Conservation (phyloP, 2,113 vertebrate species). For the Trochalopteron elliotii region DNA sequence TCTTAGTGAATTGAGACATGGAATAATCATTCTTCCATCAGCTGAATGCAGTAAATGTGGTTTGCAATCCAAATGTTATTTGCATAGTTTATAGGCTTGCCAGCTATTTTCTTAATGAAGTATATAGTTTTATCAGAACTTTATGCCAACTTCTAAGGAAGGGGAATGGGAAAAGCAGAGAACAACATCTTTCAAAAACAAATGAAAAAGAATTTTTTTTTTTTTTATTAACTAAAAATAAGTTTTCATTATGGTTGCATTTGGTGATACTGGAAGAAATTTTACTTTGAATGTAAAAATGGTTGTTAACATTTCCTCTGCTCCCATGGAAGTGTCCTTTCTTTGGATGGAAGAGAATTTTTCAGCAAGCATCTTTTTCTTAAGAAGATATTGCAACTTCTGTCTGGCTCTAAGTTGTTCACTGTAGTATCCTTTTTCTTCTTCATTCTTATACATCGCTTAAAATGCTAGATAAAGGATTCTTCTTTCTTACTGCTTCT, state of each 20-base stretch:
- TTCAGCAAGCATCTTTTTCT: neutral
- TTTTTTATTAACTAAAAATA: neutral
- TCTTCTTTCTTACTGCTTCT: neutral
- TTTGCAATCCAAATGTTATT: slow-evolving; percentile 1
- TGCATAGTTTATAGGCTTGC: neutral
- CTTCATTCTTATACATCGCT: neutral
- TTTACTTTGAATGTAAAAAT: neutral
- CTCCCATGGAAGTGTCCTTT: neutral
- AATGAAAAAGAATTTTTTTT: neutral
- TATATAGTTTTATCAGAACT: neutral
- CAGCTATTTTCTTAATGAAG: slow-evolving; percentile 1
- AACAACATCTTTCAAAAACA: neutral
- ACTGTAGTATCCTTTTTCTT: neutral
- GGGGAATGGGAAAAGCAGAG: neutral
- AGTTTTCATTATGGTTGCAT: neutral
- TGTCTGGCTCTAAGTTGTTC: neutral
- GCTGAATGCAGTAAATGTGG: neutral
- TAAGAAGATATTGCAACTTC: neutral
- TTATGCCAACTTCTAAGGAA: neutral
- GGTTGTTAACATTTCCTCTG: neutral
- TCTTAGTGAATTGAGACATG: slow-evolving; percentile 1
- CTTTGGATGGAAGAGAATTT: neutral
- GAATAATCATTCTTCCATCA: slow-evolving; percentile 33
- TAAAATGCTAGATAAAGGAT: neutral
- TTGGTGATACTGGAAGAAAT: neutral